These are phyloP conservation scores for Charanyca ferruginea DNA, from an alignment of 2,888 invertebrate species.

Conservation along the genomic window DNA sequence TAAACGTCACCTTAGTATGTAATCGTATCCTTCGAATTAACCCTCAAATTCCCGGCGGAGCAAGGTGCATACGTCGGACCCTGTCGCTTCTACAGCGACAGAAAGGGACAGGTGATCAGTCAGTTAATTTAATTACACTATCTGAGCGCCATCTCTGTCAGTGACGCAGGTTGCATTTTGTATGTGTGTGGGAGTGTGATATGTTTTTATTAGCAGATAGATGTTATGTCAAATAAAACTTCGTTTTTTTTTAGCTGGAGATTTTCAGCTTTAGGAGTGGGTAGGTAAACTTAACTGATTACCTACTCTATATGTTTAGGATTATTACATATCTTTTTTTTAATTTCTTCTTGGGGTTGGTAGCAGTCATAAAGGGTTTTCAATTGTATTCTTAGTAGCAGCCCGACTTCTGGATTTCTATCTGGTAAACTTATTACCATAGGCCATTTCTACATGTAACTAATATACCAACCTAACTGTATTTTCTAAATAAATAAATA, in stretches of 20 bases:
- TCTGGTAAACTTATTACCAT: no score
- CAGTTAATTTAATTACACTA: slow-evolving; percentile 86
- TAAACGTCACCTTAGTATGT: slow-evolving; percentile 33
- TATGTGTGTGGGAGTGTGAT: background rate
- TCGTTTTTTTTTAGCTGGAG: background rate
- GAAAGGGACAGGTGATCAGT: slow-evolving; percentile 76
- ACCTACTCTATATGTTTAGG: no score
- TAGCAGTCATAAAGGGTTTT: no score
- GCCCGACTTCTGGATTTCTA: no score
- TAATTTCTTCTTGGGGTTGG: no score
- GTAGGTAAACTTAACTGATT: background rate
- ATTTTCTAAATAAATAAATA: no score
- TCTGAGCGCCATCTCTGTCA: slow-evolving; percentile 75
- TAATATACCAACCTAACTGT: no score
- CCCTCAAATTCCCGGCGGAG: slow-evolving; percentile 55
- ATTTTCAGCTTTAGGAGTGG: background rate
- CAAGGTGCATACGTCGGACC: slow-evolving; percentile 72
- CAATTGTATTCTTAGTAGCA: no score
- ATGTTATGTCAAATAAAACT: background rate
- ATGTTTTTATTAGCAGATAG: background rate
- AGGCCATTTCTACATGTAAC: no score
- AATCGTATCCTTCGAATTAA: slow-evolving; percentile 54
- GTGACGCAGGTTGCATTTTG: slow-evolving; percentile 61
- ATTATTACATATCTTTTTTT: no score
- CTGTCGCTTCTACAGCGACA: slow-evolving; percentile 60